Base-by-base conservation (phyloP, 2,113 vertebrate genomes). In the Rhea pennata region DNA sequence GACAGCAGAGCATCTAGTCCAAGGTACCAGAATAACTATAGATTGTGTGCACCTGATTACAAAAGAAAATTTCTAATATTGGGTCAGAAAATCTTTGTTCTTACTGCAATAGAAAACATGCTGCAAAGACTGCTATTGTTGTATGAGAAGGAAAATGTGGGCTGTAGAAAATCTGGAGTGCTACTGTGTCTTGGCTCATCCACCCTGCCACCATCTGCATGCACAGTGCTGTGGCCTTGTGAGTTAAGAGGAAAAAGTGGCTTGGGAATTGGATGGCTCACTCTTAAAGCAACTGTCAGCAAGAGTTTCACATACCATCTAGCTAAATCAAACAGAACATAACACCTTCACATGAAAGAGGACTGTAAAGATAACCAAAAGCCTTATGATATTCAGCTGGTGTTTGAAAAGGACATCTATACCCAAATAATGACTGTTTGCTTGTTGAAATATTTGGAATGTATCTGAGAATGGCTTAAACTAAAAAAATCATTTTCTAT, bases 121-220 rank as follows among this genome's bases (percentile, higher is more conserved):
- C 21, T 39, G 73, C 33, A 70, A 84, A 75, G 36, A 69, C 36
- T 96, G 77, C n/a, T 44, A 39, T 15, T 91, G 67, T 54, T 77
- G 21, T 12, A 39, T 67, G 54, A n/a, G 51, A 78, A 84, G 73
- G 27, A 88, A 77, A 85, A 94, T 33, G 56, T 87, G 73, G 29
- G 67, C 20, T 84, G 71, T 83, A 88, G 59, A 74, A 91, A 95
- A 87, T 85, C 80, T 92, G 88, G 61, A 95, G 84, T 59, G 71
- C 66, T 95, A 36, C 46, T 56, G 51, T 54, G 58, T 87, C 86
- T 91, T 95, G 95, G 71, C 54, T 96, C 33, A 77, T 89, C 40
- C 24, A 16, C n/a, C 85, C 46, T 92, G 54, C 29, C 46, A 80
- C 77, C 85, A 91, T 96, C 93, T 89, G 78, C 54, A 80, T 40